A percentile compares a stretch with the other conserved stretches of the same genome.
Evolutionary conservation across 2,797 vertebrate species (phyloP).

Genomic region (Hippopotamyrus pictus): DNA sequence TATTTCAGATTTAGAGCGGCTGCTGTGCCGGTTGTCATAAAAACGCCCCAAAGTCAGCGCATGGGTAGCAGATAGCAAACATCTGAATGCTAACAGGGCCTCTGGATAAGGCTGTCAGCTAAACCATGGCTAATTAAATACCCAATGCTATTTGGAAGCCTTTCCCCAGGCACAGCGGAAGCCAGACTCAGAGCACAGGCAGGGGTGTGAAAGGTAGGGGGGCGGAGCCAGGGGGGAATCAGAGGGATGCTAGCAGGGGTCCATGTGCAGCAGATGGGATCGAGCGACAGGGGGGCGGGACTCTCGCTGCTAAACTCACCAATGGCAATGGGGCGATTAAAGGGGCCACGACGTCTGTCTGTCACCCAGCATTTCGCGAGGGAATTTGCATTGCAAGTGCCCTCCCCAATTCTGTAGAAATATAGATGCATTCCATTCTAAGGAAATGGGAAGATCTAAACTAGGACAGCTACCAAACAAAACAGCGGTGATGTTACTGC

Average conservation of each 20-base stretch:
- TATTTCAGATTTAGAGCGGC: neutral
- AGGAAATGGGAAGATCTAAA: neutral
- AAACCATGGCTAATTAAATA: conserved; percentile 47
- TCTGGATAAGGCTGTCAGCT: conserved; percentile 44
- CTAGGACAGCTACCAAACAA: neutral
- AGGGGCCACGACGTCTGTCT: neutral
- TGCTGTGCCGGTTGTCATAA: neutral
- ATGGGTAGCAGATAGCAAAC: neutral
- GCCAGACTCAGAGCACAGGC: neutral
- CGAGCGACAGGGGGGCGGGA: neutral
- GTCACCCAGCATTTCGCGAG: neutral
- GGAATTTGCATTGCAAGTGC: neutral
- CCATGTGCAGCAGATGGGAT: conserved; percentile 16
- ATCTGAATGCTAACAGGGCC: conserved; percentile 26
- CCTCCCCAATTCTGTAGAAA: neutral
- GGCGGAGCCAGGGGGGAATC: neutral
- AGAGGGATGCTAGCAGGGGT: neutral
- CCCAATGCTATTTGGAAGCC: conserved; percentile 41
- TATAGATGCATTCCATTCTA: neutral
- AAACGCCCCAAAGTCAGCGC: neutral
- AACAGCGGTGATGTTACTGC: neutral
- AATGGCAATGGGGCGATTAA: neutral
- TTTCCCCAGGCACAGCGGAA: conserved; percentile 6
- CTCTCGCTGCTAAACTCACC: neutral
- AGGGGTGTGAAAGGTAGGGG: conserved; percentile 1